phyloP scores from a whole-genome alignment of 2,113 vertebrate species.

The Cavia aperea region DNA sequence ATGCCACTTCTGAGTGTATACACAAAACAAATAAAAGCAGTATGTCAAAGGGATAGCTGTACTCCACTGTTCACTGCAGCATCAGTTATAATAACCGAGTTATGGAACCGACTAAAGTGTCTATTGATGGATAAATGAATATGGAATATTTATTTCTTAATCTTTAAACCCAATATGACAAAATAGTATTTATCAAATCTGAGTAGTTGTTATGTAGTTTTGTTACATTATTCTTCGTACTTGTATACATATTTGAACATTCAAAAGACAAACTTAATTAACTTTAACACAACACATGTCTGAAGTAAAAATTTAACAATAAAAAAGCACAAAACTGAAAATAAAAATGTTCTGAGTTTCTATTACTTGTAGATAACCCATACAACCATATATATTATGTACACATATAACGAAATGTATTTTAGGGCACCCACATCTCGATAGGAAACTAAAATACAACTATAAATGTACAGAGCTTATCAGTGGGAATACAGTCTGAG shows the following conservation, averaged over 20 bases:
- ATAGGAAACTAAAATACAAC: slow-evolving; percentile 21
- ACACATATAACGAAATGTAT: neutral
- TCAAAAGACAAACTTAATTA: slow-evolving; percentile 20
- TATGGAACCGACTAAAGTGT: neutral
- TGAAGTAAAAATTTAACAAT: slow-evolving; percentile 1
- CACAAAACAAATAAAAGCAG: neutral
- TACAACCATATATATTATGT: neutral
- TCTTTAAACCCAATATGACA: neutral
- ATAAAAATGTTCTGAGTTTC: slow-evolving; percentile 7
- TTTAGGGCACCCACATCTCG: neutral
- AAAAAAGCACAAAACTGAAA: slow-evolving; percentile 22
- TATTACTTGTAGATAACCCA: neutral
- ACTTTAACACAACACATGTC: neutral
- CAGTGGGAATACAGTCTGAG: neutral
- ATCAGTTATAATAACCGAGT: neutral
- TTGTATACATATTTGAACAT: slow-evolving; percentile 31
- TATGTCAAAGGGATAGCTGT: neutral
- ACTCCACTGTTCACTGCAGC: neutral
- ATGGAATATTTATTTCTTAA: neutral
- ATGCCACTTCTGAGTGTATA: neutral
- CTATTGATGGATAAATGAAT: neutral
- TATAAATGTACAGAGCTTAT: neutral
- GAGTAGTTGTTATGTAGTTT: neutral
- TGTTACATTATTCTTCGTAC: neutral
- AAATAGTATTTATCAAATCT: neutral